phyloP scores from a whole-genome alignment of 2,113 vertebrate species.

The Nibea albiflora region DNA sequence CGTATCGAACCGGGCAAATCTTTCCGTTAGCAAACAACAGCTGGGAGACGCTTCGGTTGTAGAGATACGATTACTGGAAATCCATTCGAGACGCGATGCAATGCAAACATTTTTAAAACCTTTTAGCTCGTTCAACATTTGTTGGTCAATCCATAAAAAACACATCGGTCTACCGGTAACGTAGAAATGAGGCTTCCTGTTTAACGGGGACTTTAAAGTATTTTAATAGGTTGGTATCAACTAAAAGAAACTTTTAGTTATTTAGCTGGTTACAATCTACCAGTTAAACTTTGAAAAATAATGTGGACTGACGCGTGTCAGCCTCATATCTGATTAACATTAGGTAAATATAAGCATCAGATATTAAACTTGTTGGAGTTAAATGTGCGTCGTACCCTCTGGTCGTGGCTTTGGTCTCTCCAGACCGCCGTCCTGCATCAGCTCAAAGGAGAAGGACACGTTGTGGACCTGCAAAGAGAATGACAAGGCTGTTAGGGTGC shows the following conservation, averaged over 20 bases:
- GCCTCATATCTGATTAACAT: neutral
- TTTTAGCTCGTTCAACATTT: neutral
- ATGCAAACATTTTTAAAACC: neutral
- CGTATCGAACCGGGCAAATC: neutral
- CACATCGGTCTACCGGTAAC: no score
- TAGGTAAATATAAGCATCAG: neutral
- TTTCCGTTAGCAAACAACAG: neutral
- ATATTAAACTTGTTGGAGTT: neutral
- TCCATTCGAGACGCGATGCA: neutral
- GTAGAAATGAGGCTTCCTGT: no score
- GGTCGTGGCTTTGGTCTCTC: conserved; percentile 96
- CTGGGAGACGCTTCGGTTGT: neutral
- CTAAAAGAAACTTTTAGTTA: no score
- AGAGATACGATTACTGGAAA: neutral
- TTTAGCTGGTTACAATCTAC: neutral
- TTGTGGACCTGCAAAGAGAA: conserved; percentile 90
- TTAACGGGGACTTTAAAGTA: no score
- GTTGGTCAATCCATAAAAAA: no score
- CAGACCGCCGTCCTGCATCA: conserved; percentile 97
- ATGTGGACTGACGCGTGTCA: neutral
- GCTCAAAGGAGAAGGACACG: conserved; percentile 95
- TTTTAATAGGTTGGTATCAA: no score
- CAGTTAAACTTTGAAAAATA: neutral
- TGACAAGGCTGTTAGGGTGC: neutral
- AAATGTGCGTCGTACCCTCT: conserved; percentile 87